Evolutionary conservation across 2,888 invertebrate genomes (phyloP).

Genomic region (Sinodicranocentrus sp.): DNA sequence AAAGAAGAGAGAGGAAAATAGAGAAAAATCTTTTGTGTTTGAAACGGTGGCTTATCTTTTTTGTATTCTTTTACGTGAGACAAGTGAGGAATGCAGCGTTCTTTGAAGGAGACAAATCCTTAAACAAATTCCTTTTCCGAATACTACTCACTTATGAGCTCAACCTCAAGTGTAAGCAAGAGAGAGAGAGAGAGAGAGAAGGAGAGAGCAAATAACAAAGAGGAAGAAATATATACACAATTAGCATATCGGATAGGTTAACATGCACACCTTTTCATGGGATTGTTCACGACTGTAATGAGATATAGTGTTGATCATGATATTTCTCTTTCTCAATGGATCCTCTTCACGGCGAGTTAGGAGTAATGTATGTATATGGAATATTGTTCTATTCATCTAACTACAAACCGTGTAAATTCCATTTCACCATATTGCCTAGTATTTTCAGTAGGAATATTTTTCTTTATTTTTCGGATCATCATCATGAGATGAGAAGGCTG

Average conservation of each 20-base stretch:
- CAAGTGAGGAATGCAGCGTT: constrained; percentile 60
- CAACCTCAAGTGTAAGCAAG: neutral
- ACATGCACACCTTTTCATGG: neutral
- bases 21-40: constrained; percentile 22
- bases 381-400: no score
- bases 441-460: constrained; percentile 28
- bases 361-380: neutral
- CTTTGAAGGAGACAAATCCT: constrained; percentile 52
- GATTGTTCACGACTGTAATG: neutral
- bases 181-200: constrained; percentile 1
- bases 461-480: no score
- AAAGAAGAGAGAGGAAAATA: neutral
- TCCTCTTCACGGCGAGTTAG: neutral
- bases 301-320: neutral
- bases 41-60: constrained; percentile 60
- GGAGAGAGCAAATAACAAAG: neutral
- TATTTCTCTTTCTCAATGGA: neutral
- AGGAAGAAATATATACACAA: constrained; percentile 37
- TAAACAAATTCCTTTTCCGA: constrained; percentile 35
- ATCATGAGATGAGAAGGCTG: constrained; percentile 20
- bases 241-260: constrained; percentile 52
- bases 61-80: constrained; percentile 17
- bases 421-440: constrained; percentile 36
- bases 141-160: neutral
- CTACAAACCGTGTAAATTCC: constrained; percentile 51